Evolutionary conservation across 2,888 invertebrate species (phyloP).

Genomic region (Synergus gifuensis): DNA sequence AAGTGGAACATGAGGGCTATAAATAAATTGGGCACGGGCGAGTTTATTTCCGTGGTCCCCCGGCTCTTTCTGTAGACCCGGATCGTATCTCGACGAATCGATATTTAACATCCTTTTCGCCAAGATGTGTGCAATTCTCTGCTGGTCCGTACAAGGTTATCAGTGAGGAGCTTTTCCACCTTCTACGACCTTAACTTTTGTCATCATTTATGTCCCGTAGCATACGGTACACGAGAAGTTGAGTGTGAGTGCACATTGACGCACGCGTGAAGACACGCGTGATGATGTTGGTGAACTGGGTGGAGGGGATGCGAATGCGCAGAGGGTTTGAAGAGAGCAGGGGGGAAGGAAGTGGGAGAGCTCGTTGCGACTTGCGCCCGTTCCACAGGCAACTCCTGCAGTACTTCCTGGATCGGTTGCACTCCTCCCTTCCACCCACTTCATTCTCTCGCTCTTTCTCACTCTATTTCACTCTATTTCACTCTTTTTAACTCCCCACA

Average conservation of each 20-base stretch:
- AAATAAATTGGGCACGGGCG: slow-evolving; percentile 38
- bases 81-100: background rate
- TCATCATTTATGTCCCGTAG: slow-evolving; percentile 45
- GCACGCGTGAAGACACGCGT: slow-evolving; percentile 15
- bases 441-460: background rate
- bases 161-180: slow-evolving; percentile 55
- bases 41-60: slow-evolving; percentile 39
- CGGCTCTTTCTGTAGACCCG: background rate
- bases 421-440: slow-evolving; percentile 21
- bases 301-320: slow-evolving; percentile 26
- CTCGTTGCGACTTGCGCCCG: slow-evolving; percentile 50
- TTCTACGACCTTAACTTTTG: slow-evolving; percentile 58
- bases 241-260: slow-evolving; percentile 43
- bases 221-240: slow-evolving; percentile 52
- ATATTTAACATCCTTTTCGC: background rate
- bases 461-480: background rate
- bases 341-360: slow-evolving; percentile 28
- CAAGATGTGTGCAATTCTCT: background rate
- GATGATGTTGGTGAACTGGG: background rate
- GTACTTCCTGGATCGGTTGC: slow-evolving; percentile 50
- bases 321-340: slow-evolving; percentile 15
- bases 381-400: slow-evolving; percentile 45
- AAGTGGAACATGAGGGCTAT: slow-evolving; percentile 30
- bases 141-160: slow-evolving; percentile 52
- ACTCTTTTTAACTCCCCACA: background rate